These are phyloP conservation scores for Lontra canadensis DNA, from an alignment of 2,113 vertebrate genomes.

Conservation along the genomic window DNA sequence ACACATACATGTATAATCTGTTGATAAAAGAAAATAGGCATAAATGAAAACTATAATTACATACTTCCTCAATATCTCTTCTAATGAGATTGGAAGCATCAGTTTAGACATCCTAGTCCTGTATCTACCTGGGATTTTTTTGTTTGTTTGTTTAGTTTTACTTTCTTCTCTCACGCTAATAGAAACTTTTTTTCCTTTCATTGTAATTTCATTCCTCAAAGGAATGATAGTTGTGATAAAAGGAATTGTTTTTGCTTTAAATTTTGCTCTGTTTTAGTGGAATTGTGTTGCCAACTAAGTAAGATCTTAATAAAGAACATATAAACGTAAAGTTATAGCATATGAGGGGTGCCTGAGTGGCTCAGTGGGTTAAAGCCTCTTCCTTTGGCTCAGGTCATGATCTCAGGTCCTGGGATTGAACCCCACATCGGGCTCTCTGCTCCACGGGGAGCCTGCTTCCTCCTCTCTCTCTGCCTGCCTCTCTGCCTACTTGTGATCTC, in stretches of 20 bases:
- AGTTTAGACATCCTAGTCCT: neutral
- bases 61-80: neutral
- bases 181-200: neutral
- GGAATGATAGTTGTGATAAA: neutral
- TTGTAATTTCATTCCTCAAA: neutral
- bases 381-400: no score
- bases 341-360: neutral
- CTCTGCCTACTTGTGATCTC: no score
- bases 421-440: no score
- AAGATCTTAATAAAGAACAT: neutral
- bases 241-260: neutral
- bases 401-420: no score
- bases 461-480: no score
- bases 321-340: neutral
- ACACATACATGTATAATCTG: neutral
- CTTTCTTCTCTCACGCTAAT: neutral
- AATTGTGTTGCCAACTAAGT: neutral
- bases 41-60: neutral
- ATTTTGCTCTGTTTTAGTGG: neutral
- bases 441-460: no score
- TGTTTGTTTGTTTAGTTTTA: neutral
- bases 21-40: neutral
- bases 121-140: neutral
- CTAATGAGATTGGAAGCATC: neutral
- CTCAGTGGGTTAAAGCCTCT: no score